Evolutionary conservation across 35 echinoderm and acorn worm species (phyloP).

Genomic region (Lytechinus pictus): DNA sequence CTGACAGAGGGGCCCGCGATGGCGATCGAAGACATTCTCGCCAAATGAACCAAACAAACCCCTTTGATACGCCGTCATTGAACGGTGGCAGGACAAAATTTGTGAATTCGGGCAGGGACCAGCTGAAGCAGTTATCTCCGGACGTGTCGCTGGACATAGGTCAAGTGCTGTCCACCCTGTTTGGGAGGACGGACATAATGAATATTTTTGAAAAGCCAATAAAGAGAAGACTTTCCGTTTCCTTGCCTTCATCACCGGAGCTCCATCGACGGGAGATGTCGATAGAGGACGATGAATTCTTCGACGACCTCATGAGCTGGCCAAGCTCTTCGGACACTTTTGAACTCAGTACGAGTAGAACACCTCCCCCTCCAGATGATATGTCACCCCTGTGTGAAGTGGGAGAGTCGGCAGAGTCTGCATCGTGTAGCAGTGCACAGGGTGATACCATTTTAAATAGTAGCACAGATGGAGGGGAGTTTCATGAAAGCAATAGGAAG

Average conservation of each 20-base stretch:
- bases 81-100: constrained; percentile 51
- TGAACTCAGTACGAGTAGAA: background rate
- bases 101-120: constrained; percentile 29
- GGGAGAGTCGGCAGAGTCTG: constrained; percentile 12
- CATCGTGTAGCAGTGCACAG: background rate
- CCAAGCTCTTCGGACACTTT: background rate
- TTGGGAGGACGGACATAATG: background rate
- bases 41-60: constrained; percentile 26
- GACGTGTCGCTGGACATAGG: background rate
- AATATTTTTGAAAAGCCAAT: background rate
- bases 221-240: constrained; percentile 38
- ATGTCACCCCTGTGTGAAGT: background rate
- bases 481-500: background rate
- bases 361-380: background rate
- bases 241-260: constrained; percentile 46
- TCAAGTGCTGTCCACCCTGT: constrained; percentile 26
- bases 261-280: constrained; percentile 36
- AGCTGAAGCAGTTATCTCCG: background rate
- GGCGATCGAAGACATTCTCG: background rate
- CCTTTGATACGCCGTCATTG: constrained; percentile 47
- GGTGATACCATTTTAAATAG: background rate
- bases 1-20: constrained; percentile 7
- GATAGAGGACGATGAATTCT: constrained; percentile 28
- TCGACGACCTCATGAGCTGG: constrained; percentile 45
- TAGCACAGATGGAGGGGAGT: background rate